phyloP scores from a whole-genome alignment of 37 sponge, comb jelly and placozoan genomes.

The Theonella swinhoei region DNA sequence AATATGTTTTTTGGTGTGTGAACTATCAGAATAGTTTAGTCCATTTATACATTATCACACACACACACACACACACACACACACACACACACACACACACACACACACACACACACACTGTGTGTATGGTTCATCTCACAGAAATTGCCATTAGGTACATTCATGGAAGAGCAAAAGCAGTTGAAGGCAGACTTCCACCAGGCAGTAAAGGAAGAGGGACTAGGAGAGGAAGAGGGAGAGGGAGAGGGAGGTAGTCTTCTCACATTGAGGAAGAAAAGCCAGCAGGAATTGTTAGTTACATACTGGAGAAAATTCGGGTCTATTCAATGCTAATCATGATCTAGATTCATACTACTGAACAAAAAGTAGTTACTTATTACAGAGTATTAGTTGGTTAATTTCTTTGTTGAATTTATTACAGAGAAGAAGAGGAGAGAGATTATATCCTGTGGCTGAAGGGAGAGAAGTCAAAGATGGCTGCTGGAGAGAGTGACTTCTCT shows the following conservation, averaged over 20 bases:
- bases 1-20: no score
- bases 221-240: constrained; percentile 23
- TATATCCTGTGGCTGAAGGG: constrained; percentile 89
- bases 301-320: neutral
- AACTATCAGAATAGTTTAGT: no score
- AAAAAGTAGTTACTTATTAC: no score
- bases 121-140: no score
- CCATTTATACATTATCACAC: no score
- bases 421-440: constrained; percentile 75
- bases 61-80: no score
- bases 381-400: no score
- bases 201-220: constrained; percentile 18
- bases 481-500: neutral
- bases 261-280: constrained; percentile 61
- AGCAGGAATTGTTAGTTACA: constrained; percentile 59
- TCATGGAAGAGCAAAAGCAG: constrained; percentile 73
- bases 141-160: constrained; percentile 25
- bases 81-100: no score
- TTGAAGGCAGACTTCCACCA: constrained; percentile 47
- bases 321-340: no score
- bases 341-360: no score
- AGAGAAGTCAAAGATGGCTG: constrained; percentile 40
- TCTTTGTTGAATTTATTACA: no score
- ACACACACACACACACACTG: no score
- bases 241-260: constrained; percentile 46